Base-by-base conservation (phyloP, 2,888 invertebrate species). In the Andrena trimmerana region DNA sequence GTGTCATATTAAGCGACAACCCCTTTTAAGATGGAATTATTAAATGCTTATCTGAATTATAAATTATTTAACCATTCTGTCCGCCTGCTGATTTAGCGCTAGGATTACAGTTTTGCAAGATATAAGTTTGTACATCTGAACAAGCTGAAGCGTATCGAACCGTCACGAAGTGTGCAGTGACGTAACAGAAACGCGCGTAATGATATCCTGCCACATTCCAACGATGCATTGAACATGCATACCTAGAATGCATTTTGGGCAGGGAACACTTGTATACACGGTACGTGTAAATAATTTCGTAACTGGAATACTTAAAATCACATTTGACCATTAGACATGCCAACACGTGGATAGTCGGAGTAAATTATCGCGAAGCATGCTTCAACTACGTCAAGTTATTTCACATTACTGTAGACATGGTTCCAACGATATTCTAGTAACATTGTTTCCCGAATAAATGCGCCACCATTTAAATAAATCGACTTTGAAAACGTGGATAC, bases 71-170 rank as follows among this genome's bases (percentile, higher is more conserved):
- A 60, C 59, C n/a, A 20, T 59, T 50, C 33, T 48, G 65, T 59
- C 50, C 57, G 31, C 63, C 72, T 50, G 68, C 72, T 68, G 72
- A 81, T 78, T 81, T 78, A 67, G 54, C 68, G 72, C 33, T 42
- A 20, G 66, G 42, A 62, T 57, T 60, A 54, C 10, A 59, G 67
- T 83, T 83, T 83, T 81, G 81, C 76, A 83, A 81, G 76, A 33
- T 31, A 60, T 8, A 54, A 33, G 57, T 83, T 77, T 82, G 83
- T 70, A 82, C 77, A 66, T 77, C 77, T 67, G 66, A 62, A 62
- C 73, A 77, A 62, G 60, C 66, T 52, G 83, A 66, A 82, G 82
- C 69, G 83, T 83, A 82, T 82, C 83, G 83, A 77, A 82, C 78
- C 82, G 77, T 82, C 82, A 82, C 83, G 73, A 77, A 63, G 57